These are phyloP conservation scores for Muscicapa adusta DNA, from an alignment of 2,113 vertebrate genomes.

Conservation along the genomic window DNA sequence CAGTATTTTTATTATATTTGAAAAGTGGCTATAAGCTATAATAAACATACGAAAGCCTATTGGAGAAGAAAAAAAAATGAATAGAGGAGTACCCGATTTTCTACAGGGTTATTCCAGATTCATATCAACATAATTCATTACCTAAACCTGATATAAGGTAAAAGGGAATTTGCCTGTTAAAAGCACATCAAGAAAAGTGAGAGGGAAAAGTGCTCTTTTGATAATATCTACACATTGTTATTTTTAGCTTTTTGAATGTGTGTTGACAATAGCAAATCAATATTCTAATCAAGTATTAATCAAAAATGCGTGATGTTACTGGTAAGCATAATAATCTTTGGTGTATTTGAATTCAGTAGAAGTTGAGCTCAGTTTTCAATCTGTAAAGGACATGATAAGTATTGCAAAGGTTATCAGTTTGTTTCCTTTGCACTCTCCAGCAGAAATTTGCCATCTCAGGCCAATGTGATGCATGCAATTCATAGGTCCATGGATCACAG, in stretches of 20 bases:
- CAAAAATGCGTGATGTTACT: not conserved
- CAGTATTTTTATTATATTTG: not conserved
- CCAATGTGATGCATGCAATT: rapidly evolving
- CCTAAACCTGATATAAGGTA: not conserved
- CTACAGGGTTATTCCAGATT: not conserved
- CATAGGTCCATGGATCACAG: not conserved
- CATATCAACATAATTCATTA: not conserved
- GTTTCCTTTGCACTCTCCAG: not conserved
- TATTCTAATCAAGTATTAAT: not conserved
- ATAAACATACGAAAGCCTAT: not conserved
- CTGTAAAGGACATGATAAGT: not conserved
- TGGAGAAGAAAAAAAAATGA: not conserved
- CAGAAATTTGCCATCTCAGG: not conserved
- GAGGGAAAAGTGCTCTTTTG: not conserved
- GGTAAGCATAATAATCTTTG: not conserved
- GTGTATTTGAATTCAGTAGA: not conserved
- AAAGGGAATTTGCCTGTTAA: not conserved
- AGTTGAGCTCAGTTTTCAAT: not conserved
- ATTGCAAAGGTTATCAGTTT: not conserved
- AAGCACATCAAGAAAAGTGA: not conserved
- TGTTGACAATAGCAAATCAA: not conserved
- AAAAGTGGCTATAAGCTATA: not conserved
- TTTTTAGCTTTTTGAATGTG: not conserved
- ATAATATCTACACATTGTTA: not conserved
- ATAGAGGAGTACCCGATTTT: not conserved